Evolutionary conservation across 1,140 invertebrate genomes (phyloP), one percentile per base, ranked within the genome.

Genomic region (Neotoxoptera formosana): DNA sequence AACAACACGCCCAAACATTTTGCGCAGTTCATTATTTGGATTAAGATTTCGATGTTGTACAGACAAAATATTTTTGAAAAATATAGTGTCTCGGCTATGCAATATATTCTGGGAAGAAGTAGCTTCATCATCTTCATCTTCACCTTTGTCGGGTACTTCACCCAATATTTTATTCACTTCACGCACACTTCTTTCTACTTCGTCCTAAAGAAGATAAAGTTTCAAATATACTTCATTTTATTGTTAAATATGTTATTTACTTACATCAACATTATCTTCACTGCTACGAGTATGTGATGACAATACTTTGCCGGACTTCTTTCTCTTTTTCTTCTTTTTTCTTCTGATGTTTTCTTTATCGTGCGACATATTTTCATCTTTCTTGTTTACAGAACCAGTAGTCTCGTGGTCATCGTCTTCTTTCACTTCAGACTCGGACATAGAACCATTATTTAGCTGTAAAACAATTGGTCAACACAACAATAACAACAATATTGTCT

Each of bases 11-110:
- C 98, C 98, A 96, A 99, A 99, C 94, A 98, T 97, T 94, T 96
- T 96, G 93, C 97, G 97, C 94, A 98, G 95, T 95, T 99, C 98
- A 95, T 98, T 97, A 92, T 97, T 97, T 53, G 97, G 96, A 96
- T 98, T 98, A 8, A 99, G 95, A 95, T 98, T 96, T 95, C 97
- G 98, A 91, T 96, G 95, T 89, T 98, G 97, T 7, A 98, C 95
- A 51, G 94, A 95, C 21, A 98, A 94, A 60, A 97, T 95, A 91
- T 95, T 95, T 92, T 96, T 96, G 7, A 86, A 84, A 83, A 30
- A 93, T 41, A 93, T 45, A 21, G 67, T 86, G 30, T 93, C 94
- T 7, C 93, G 92, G 34, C 30, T 83, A n/a, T 60, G 17, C 47
- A 81, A 34, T 67, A 94, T 51, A 88, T 87, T 94, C 67, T 93